Evolutionary conservation across 1,140 invertebrate genomes (phyloP).

Genomic region (Brachionus calyciflorus): DNA sequence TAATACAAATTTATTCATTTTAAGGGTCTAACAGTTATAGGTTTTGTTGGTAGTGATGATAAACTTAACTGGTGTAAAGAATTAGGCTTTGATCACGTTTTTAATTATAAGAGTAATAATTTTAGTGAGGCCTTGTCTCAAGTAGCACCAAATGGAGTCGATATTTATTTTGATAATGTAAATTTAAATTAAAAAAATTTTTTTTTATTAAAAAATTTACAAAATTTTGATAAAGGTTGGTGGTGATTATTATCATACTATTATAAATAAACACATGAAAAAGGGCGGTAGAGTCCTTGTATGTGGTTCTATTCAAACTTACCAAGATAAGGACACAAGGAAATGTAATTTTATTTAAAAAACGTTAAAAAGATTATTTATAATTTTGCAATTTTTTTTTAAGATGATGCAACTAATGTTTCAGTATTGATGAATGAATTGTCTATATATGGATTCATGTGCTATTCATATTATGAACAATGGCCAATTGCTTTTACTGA

Average conservation of each 20-base stretch:
- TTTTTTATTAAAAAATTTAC: neutral
- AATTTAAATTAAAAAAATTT: constrained; percentile 42
- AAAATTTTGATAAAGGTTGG: constrained; percentile 49
- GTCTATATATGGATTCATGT: constrained; percentile 49
- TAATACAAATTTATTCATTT: constrained; percentile 47
- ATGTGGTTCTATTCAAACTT: constrained; percentile 50
- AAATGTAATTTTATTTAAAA: constrained; percentile 69
- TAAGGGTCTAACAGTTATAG: constrained; percentile 67
- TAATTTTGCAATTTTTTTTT: neutral
- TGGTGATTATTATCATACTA: constrained; percentile 49
- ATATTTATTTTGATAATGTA: constrained; percentile 73
- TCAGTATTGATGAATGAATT: constrained; percentile 49
- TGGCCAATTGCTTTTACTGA: constrained; percentile 65
- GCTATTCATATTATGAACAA: constrained; percentile 51
- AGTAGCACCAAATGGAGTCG: constrained; percentile 66
- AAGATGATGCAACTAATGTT: constrained; percentile 46
- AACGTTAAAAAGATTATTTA: too few relatives aligned
- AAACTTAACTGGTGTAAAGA: constrained; percentile 68
- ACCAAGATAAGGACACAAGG: constrained; percentile 45
- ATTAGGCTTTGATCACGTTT: constrained; percentile 67
- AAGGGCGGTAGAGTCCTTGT: constrained; percentile 48
- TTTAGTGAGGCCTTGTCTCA: constrained; percentile 63
- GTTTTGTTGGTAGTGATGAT: constrained; percentile 68
- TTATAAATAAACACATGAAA: constrained; percentile 49
- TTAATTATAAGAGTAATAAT: constrained; percentile 69